phyloP scores from a whole-genome alignment of 2,113 vertebrate genomes.

The Cnemophilus loriae region DNA sequence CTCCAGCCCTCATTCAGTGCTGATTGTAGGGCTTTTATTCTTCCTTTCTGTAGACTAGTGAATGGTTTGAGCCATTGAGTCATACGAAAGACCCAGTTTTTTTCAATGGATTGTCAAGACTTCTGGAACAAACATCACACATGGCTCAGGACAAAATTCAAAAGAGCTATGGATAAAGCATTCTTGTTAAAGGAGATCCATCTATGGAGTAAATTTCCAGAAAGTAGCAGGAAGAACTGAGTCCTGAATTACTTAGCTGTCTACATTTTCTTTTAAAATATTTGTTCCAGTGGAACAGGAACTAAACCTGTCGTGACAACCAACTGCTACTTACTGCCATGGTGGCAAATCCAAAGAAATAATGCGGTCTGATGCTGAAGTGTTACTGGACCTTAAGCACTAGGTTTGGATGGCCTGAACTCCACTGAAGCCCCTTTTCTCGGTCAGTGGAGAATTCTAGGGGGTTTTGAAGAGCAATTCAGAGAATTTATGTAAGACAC shows the following conservation, averaged over 20 bases:
- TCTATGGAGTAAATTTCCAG: not conserved
- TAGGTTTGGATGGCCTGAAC: not conserved
- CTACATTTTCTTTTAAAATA: not conserved
- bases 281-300: not conserved
- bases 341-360: not conserved
- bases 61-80: not conserved
- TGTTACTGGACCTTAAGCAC: not conserved
- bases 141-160: not conserved
- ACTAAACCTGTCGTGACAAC: not conserved
- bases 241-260: not conserved
- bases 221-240: not conserved
- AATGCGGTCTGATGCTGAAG: not conserved
- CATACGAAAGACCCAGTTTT: not conserved
- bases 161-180: not conserved
- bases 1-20: not conserved
- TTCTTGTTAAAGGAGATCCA: not conserved
- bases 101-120: not conserved
- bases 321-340: not conserved
- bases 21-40: not conserved
- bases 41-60: not conserved
- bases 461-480: not conserved
- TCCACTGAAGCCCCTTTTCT: not conserved
- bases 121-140: not conserved
- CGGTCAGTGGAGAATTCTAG: not conserved
- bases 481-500: constrained; percentile 10